phyloP scores from a whole-genome alignment of 92 coral and sea anemone species.

The Porites lobata region DNA sequence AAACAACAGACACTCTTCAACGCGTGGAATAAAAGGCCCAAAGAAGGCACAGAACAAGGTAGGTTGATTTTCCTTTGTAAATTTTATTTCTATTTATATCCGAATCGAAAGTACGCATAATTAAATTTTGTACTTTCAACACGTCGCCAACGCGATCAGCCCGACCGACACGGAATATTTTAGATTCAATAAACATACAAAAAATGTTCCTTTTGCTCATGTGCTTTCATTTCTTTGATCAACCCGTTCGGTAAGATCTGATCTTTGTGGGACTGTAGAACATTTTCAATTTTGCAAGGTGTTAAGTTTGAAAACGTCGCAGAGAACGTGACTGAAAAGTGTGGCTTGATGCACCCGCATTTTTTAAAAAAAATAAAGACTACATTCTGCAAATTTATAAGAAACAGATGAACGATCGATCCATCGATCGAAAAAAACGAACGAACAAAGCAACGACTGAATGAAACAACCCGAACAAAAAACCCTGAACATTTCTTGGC shows the following conservation, averaged over 20 bases:
- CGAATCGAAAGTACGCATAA: background rate
- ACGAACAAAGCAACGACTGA: background rate
- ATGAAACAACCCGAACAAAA: background rate
- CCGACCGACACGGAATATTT: background rate
- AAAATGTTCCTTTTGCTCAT: slow-evolving; percentile 4
- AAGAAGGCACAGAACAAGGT: slow-evolving; percentile 28
- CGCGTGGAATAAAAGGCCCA: background rate
- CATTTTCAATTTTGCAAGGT: background rate
- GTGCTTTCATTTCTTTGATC: background rate
- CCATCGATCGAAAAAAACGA: too few relatives aligned
- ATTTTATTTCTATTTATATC: background rate
- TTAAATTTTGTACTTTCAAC: background rate
- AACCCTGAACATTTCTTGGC: background rate
- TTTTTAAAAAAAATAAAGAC: too few relatives aligned
- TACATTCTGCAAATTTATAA: too few relatives aligned
- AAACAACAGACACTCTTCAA: too few relatives aligned
- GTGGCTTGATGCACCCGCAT: too few relatives aligned
- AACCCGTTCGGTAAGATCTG: background rate
- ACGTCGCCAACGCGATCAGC: background rate
- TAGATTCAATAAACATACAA: background rate
- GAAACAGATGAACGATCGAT: too few relatives aligned
- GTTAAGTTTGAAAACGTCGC: background rate
- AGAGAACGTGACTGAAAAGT: too few relatives aligned
- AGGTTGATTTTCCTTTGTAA: slow-evolving; percentile 6
- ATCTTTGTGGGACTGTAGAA: background rate